Conservation (phyloP, 2,113 vertebrate genomes). For the Pelecanus crispus region DNA sequence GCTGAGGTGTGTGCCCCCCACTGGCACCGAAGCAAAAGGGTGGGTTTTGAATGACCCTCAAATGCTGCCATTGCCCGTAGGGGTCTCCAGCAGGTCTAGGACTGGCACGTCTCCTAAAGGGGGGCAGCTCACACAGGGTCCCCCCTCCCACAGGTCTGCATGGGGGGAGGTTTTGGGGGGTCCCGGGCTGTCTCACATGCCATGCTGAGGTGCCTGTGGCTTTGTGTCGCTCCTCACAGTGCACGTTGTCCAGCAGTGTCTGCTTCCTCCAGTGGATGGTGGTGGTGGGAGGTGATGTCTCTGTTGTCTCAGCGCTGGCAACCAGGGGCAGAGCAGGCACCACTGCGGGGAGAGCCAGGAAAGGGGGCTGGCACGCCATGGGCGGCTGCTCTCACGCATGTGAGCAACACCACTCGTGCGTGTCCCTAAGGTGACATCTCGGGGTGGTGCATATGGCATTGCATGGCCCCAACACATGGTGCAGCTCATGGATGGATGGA, state of each 20-base stretch:
- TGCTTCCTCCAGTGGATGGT: conserved; percentile 57
- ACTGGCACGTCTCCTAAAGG: accelerated
- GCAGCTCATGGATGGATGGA: accelerated
- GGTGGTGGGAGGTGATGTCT: conserved; percentile 6
- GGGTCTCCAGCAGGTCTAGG: neutral
- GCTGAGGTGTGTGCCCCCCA: accelerated
- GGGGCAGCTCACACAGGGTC: accelerated
- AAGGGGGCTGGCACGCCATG: accelerated
- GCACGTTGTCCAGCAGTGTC: neutral
- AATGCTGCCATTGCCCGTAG: accelerated
- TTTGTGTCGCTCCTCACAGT: conserved; percentile 66
- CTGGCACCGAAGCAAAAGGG: accelerated
- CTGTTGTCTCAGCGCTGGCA: neutral
- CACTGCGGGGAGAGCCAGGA: neutral
- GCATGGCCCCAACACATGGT: accelerated
- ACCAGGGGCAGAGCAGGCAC: conserved; percentile 54
- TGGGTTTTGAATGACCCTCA: neutral
- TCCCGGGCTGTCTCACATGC: conserved; percentile 52
- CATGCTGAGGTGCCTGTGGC: neutral
- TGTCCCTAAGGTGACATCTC: accelerated
- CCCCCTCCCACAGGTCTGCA: accelerated
- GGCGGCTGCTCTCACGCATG: accelerated
- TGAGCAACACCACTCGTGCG: accelerated
- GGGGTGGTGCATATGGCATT: accelerated
- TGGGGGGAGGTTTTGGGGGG: accelerated